Evolutionary conservation across 1,140 invertebrate species (phyloP).

Genomic region (Meloidogyne floridensis): DNA sequence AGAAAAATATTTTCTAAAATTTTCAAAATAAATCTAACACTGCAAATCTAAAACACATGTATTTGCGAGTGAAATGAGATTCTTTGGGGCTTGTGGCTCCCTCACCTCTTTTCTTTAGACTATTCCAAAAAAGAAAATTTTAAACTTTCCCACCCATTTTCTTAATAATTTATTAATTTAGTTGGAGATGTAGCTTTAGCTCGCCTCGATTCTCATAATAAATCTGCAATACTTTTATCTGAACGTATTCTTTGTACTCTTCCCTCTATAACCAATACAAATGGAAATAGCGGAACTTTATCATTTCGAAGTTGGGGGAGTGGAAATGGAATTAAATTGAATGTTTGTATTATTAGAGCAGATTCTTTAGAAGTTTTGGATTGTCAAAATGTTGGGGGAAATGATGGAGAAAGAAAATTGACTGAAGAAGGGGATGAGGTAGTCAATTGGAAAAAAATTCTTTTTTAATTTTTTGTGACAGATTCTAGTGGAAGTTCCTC

Average conservation of each 20-base stretch:
- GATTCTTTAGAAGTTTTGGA: conserved; percentile 52
- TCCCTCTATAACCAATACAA: background rate
- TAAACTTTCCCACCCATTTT: background rate
- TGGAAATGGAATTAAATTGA: conserved; percentile 48
- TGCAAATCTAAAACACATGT: too few species aligned
- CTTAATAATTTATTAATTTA: conserved; percentile 39
- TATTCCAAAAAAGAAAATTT: too few species aligned
- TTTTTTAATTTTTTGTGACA: background rate
- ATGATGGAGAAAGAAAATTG: conserved; percentile 14
- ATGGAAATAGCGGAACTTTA: conserved; percentile 31
- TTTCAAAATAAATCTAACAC: conserved; percentile 24
- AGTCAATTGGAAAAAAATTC: background rate
- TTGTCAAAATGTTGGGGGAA: conserved; percentile 44
- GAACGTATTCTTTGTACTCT: background rate
- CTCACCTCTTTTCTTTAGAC: too few species aligned
- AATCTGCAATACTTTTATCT: background rate
- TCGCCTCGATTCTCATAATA: conserved; percentile 31
- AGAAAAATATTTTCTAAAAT: background rate
- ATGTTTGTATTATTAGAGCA: conserved; percentile 46
- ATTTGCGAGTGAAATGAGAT: too few species aligned
- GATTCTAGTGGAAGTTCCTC: conserved; percentile 54
- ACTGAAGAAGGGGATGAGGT: conserved; percentile 1
- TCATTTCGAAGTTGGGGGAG: conserved; percentile 53
- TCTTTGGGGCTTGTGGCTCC: too few species aligned
- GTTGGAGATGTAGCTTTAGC: conserved; percentile 57